Evolutionary conservation across 2,888 invertebrate genomes (phyloP).

Genomic region (Cylloceria caligata): DNA sequence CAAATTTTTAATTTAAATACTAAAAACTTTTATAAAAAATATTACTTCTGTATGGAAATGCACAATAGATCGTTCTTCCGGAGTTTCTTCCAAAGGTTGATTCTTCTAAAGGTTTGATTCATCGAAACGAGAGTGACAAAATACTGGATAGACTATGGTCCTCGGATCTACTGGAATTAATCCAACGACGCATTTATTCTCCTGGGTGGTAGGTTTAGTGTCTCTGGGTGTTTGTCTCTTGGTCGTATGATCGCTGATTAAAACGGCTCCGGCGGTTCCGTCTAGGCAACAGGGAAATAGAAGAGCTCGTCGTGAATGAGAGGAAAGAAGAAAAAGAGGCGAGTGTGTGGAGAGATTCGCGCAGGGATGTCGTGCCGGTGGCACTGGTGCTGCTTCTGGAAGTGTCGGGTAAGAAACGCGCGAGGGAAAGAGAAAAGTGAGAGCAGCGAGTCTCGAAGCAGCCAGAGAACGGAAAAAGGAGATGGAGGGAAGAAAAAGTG

Average conservation of each 20-base stretch:
- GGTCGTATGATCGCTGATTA: constrained; percentile 71
- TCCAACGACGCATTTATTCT: constrained; percentile 67
- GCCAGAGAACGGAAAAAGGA: constrained; percentile 36
- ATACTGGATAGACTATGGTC: constrained; percentile 12
- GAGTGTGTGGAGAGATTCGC: constrained; percentile 33
- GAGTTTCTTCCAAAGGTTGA: neutral
- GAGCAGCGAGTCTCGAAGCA: constrained; percentile 45
- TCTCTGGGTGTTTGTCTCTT: constrained; percentile 48
- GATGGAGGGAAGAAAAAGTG: constrained; percentile 63
- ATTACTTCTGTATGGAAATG: too few relatives aligned
- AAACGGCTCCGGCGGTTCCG: constrained; percentile 59
- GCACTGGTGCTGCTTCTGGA: constrained; percentile 17
- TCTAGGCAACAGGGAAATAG: constrained; percentile 28
- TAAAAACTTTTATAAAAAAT: too few relatives aligned
- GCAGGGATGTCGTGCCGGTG: constrained; percentile 47
- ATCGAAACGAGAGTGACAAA: neutral
- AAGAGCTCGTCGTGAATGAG: neutral
- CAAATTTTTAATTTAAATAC: too few relatives aligned
- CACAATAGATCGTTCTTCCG: constrained; percentile 12
- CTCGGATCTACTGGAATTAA: constrained; percentile 60
- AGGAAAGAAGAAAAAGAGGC: constrained; percentile 37
- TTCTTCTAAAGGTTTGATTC: neutral
- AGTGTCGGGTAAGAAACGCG: constrained; percentile 56
- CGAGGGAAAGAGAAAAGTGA: constrained; percentile 45
- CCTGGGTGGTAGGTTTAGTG: constrained; percentile 55